Percentiles rank a stretch among this genome's conserved stretches.
Evolutionary conservation across 2,797 vertebrate genomes (phyloP).

Genomic region (Danio choprae): DNA sequence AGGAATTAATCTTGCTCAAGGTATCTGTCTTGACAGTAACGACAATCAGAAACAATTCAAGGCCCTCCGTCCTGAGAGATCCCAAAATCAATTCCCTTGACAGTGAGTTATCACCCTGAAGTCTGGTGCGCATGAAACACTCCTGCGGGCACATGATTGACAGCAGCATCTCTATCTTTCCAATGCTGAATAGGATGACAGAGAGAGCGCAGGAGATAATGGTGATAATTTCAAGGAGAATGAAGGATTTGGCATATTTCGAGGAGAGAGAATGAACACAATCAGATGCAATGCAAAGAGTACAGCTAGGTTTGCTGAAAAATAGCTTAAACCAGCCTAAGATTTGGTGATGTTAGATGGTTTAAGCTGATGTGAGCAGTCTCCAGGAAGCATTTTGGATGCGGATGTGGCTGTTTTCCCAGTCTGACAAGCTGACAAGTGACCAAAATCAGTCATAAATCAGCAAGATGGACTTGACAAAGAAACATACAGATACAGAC

Average conservation of each 20-base stretch:
- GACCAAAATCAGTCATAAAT: background rate
- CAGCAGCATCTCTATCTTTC: conserved; percentile 22
- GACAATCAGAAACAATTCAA: conserved; percentile 32
- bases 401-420: background rate
- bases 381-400: background rate
- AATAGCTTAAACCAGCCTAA: background rate
- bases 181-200: background rate
- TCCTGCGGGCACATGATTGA: background rate
- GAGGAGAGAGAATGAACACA: background rate
- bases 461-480: conserved; percentile 2
- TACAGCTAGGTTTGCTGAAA: background rate
- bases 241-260: background rate
- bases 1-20: conserved; percentile 32
- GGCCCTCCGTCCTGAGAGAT: conserved; percentile 5
- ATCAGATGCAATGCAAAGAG: background rate
- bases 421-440: background rate
- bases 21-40: conserved; percentile 6
- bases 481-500: background rate
- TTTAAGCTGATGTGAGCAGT: background rate
- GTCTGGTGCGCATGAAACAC: background rate
- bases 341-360: background rate
- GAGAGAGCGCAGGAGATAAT: conserved; percentile 8
- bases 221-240: background rate
- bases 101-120: conserved; percentile 32
- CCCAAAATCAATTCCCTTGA: conserved; percentile 37